Evolutionary conservation across 92 coral and sea anemone genomes (phyloP).

Genomic region (Actinernus sp.): DNA sequence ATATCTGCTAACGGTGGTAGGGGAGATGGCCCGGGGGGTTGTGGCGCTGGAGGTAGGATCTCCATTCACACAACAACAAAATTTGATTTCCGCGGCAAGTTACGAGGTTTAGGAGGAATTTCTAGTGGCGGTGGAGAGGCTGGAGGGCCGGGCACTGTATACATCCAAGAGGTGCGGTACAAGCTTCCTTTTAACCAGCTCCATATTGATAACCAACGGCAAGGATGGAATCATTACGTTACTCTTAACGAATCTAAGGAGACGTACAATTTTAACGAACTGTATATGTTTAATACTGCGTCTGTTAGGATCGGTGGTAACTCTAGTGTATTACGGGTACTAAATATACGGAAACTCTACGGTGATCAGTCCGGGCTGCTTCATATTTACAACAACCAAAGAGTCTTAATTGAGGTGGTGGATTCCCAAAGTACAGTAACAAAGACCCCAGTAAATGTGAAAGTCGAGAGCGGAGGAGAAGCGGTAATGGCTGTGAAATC

Average conservation of each 20-base stretch:
- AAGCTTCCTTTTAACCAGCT: conserved; percentile 67
- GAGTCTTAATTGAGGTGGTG: conserved; percentile 72
- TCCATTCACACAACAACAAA: conserved; percentile 50
- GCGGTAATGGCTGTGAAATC: conserved; percentile 84
- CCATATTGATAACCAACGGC: conserved; percentile 78
- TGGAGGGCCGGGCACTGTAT: conserved; percentile 95
- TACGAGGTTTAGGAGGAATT: conserved; percentile 75
- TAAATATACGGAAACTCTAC: conserved; percentile 71
- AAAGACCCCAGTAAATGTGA: conserved; percentile 87
- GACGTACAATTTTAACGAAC: conserved; percentile 75
- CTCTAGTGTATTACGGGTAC: background rate
- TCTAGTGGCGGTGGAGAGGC: conserved; percentile 47
- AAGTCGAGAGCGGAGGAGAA: conserved; percentile 84
- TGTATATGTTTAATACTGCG: conserved; percentile 75
- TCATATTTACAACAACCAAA: conserved; percentile 71
- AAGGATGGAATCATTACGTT: conserved; percentile 80
- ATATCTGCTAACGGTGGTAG: conserved; percentile 90
- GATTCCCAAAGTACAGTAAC: conserved; percentile 71
- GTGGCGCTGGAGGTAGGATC: conserved; percentile 97
- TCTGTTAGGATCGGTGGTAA: conserved; percentile 57
- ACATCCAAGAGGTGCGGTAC: conserved; percentile 75
- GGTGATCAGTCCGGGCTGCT: conserved; percentile 93
- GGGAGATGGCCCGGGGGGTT: conserved; percentile 88
- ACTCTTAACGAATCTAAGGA: conserved; percentile 64
- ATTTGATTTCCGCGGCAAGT: conserved; percentile 76